Evolutionary conservation across 2,888 invertebrate species (phyloP), one percentile per base, ranked within the genome.

Genomic region (Drosophila aldrichi): DNA sequence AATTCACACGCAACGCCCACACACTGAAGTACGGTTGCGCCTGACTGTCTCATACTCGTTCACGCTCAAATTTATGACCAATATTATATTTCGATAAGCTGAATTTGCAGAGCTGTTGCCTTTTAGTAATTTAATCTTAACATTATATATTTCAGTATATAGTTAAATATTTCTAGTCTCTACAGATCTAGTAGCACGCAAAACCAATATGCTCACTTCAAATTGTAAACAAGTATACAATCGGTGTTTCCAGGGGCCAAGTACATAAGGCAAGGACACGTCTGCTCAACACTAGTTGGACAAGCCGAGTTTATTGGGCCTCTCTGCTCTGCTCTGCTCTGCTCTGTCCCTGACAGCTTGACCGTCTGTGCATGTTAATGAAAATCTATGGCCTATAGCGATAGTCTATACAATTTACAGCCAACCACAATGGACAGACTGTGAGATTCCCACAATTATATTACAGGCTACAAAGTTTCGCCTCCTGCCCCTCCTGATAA

Each of bases 391-490:
- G 16, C 40, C 58, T 32, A 56, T 63, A 18, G 41, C 16, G n/a
- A n/a, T 32, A n/a, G 9, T 2, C 12, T 38, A 51, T 41, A 54
- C 54, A 65, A 60, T 18, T 48, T 72, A 49, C 70, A 78, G 55
- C 43, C 54, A 38, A 52, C 75, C 64, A 62, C 46, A 76, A 49
- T 54, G 36, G 66, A 57, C 66, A 55, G 14, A 61, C 71, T 75
- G 74, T 56, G 29, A 66, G 83, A 64, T 91, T 91, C 90, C 81
- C 90, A 91, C 90, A 90, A 91, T 91, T 91, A 89, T 81, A 70
- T 64, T 18, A 52, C 55, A 75, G 58, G 46, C 66, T 55, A 49
- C 55, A 55, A 56, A 67, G 60, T 44, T 51, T 20, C 12, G 20
- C 46, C 20, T 32, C 22, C 16, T 16, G 14, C 22, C 18, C 20